Evolutionary conservation across 2,113 vertebrate species (phyloP).

Genomic region (Zootoca vivipara): DNA sequence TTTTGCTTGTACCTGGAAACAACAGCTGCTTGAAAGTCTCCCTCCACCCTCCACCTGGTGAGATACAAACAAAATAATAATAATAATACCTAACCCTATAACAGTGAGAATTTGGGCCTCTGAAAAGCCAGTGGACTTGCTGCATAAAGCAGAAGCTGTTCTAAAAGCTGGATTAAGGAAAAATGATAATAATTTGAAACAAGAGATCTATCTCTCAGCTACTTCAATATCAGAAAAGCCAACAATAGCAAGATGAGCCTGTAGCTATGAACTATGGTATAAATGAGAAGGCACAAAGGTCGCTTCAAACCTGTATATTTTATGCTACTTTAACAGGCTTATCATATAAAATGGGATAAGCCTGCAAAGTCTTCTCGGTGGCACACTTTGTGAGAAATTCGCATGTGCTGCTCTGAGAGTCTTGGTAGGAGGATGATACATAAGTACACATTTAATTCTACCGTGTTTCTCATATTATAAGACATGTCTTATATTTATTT

Average conservation of each 20-base stretch:
- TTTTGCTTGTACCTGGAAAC: neutral
- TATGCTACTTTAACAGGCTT: neutral
- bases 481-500: too few relatives aligned
- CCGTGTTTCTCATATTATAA: too few relatives aligned
- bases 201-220: neutral
- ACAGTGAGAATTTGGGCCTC: neutral
- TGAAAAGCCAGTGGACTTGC: neutral
- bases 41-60: too few relatives aligned
- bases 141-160: neutral
- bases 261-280: neutral
- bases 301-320: neutral
- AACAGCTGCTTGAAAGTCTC: neutral
- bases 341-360: neutral
- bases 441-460: neutral
- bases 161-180: neutral
- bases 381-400: neutral
- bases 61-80: neutral
- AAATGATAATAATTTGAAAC: neutral
- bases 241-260: neutral
- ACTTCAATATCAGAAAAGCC: neutral
- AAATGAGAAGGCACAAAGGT: neutral
- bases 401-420: neutral
- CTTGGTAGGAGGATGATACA: neutral
- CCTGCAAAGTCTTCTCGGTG: neutral
- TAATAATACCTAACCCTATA: too few relatives aligned